Evolutionary conservation across 2,797 vertebrate genomes (phyloP), one percentile per base, ranked within the genome.

Genomic region (Erethizon dorsatum): DNA sequence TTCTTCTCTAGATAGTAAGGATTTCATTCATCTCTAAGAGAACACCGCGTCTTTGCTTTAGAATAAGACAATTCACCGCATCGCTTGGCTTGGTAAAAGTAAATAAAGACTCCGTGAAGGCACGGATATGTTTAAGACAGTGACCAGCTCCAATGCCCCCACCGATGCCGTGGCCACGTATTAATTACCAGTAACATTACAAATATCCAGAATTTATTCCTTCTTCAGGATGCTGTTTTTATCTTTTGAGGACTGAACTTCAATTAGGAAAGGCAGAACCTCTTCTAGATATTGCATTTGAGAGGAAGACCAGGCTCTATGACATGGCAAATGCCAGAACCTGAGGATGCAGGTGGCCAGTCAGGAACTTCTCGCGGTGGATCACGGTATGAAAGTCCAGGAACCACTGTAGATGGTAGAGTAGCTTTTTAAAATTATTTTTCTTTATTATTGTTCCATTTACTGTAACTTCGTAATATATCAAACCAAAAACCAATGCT

Each of bases 341-440:
- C 20, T 78, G 52, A 37, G 7, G 61, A 50, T 47, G 77, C 7
- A 73, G 59, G 89, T 17, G 28, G 2, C 15, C 17, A 47, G 26
- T 22, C 45, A 3, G n/a, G 83, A 14, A 50, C 33, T 75, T 94
- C 78, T 47, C 33, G 1, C n/a, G 31, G 10, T 59, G 1, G 37
- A 0, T 75, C 33, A 77, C 82, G 3, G 9, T 84, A 57, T 22
- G 33, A 69, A n/a, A 83, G 15, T 84, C 65, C 69, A 31, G 33
- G 31, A 94, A 59, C 28, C 31, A 84, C 37, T 87, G 31, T 50
- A 45, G 56, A 82, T 14, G 71, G 15, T n/a, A 87, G 1, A 83
- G 31, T 50, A 88, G 26, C 50, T 94, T 71, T 12, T 85, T 95
- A 75, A 61, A 94, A 73, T 65, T 80, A 47, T 65, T 65, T 92